Conservation (phyloP, 2,113 vertebrate genomes). For the Prunella himalayana region DNA sequence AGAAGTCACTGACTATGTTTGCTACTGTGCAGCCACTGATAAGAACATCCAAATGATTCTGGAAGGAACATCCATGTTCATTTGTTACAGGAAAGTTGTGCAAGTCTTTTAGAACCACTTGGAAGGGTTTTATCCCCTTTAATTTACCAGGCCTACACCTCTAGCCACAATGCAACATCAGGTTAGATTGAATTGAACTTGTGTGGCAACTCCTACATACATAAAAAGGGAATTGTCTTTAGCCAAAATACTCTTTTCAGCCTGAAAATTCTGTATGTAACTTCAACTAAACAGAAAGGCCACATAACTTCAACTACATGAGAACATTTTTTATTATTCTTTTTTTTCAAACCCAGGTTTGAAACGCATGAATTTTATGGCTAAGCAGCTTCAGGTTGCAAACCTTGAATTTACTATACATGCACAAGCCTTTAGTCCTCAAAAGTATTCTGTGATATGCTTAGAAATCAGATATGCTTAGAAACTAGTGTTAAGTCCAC, state of each 20-base stretch:
- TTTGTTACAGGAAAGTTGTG: not conserved
- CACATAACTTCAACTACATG: not conserved
- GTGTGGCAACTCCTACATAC: not conserved
- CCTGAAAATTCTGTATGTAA: not conserved
- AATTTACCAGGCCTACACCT: not conserved
- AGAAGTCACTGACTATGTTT: not conserved
- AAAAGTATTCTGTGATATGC: not conserved
- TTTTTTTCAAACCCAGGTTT: not conserved
- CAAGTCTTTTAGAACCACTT: not conserved
- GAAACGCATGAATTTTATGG: not conserved
- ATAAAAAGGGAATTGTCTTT: not conserved
- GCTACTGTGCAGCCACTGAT: not conserved
- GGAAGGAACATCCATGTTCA: not conserved
- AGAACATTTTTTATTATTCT: not conserved
- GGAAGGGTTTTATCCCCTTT: not conserved
- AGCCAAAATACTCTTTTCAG: not conserved
- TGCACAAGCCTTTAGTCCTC: not conserved
- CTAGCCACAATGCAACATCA: not conserved
- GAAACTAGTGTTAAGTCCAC: not conserved
- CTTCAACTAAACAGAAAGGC: not conserved
- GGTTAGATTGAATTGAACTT: not conserved
- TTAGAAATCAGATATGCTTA: not conserved
- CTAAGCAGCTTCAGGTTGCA: not conserved
- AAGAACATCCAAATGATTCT: not conserved
- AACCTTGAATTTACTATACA: not conserved